Percentiles rank a stretch among this genome's conserved stretches.
Conservation (phyloP, 2,113 vertebrate genomes). For the Maylandia zebra region DNA sequence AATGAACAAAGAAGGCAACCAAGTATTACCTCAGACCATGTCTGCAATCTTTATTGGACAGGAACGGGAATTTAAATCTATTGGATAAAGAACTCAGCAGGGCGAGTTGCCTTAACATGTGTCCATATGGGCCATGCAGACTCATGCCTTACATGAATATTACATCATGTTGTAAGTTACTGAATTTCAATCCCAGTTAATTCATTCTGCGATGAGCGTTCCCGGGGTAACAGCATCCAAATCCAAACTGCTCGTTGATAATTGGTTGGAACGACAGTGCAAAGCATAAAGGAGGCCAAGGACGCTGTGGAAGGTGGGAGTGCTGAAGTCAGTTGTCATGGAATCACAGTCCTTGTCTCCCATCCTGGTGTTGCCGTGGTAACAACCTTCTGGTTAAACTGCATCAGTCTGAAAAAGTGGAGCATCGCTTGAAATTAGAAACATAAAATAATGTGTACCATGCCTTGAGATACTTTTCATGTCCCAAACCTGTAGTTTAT, state of each 20-base stretch:
- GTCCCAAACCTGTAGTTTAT: background rate
- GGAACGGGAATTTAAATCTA: background rate
- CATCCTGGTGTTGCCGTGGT: constrained; percentile 58
- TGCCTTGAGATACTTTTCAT: background rate
- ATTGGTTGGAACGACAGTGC: background rate
- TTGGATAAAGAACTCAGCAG: background rate
- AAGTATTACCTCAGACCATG: background rate
- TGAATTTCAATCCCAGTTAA: background rate
- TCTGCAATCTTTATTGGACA: background rate
- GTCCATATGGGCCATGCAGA: background rate
- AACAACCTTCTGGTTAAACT: constrained; percentile 69
- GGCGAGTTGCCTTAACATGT: background rate
- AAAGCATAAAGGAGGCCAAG: constrained; percentile 12
- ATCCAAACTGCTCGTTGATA: background rate
- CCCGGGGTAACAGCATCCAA: background rate
- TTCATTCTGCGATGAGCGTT: background rate
- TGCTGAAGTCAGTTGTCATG: constrained; percentile 56
- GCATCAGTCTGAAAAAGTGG: constrained; percentile 58
- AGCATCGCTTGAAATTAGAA: constrained; percentile 68
- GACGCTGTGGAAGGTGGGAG: constrained; percentile 15
- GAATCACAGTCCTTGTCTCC: constrained; percentile 57
- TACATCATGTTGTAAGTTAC: background rate
- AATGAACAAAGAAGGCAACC: background rate
- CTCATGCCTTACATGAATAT: background rate
- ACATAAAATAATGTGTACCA: constrained; percentile 25